These are phyloP conservation scores for Cistogaster globosa DNA, from an alignment of 2,888 invertebrate species.

Conservation along the genomic window DNA sequence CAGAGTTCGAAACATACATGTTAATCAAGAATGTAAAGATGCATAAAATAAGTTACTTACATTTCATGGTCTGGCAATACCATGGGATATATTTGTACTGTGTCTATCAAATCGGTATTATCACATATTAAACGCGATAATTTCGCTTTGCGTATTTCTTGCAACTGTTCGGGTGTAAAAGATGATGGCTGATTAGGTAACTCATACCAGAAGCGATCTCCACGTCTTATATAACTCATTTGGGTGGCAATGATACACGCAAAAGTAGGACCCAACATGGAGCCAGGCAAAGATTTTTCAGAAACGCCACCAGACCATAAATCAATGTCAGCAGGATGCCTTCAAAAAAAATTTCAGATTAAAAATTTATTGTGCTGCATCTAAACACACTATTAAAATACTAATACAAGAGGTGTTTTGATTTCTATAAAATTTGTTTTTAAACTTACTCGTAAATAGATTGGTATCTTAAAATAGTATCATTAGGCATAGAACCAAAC, in stretches of 20 bases:
- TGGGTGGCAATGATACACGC: slow-evolving; percentile 97
- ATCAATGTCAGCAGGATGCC: slow-evolving; percentile 95
- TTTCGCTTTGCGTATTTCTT: slow-evolving; percentile 91
- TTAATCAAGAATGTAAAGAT: not conserved
- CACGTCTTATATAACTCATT: slow-evolving; percentile 93
- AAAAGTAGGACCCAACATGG: slow-evolving; percentile 96
- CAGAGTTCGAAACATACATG: slow-evolving; percentile 73
- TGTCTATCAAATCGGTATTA: slow-evolving; percentile 95
- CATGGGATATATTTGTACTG: slow-evolving; percentile 95
- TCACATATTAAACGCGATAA: slow-evolving; percentile 94
- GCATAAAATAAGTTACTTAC: slow-evolving; percentile 85
- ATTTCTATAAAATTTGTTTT: not conserved
- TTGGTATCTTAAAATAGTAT: slow-evolving; percentile 91
- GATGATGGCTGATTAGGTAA: slow-evolving; percentile 95
- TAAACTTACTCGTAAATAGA: slow-evolving; percentile 90
- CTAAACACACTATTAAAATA: too few species aligned
- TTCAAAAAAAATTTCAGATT: slow-evolving; percentile 76
- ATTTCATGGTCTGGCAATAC: slow-evolving; percentile 95
- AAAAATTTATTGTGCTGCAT: too few species aligned
- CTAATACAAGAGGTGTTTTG: too few species aligned
- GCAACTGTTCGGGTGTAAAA: slow-evolving; percentile 93
- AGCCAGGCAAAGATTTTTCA: slow-evolving; percentile 93
- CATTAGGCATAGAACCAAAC: slow-evolving; percentile 94
- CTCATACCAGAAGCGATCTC: slow-evolving; percentile 98
- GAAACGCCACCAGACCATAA: slow-evolving; percentile 97